These are phyloP conservation scores for Hypsibius dujardini DNA, from an alignment of 1,140 invertebrate genomes.

Conservation along the genomic window DNA sequence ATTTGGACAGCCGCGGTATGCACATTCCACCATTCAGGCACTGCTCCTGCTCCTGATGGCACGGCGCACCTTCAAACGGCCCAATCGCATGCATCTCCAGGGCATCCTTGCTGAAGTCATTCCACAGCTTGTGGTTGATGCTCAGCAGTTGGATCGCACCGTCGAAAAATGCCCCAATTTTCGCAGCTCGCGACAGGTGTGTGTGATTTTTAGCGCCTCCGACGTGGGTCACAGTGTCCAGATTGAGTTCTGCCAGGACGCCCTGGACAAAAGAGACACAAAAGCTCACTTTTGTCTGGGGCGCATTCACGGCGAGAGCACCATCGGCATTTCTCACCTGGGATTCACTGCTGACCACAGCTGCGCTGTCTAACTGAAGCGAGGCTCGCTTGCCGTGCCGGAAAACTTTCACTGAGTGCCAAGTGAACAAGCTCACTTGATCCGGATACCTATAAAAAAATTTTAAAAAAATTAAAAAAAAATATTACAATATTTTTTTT, in stretches of 20 bases:
- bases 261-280: conserved; percentile 38
- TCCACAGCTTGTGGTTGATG: conserved; percentile 50
- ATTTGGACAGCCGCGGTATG: conserved; percentile 49
- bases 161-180: conserved; percentile 52
- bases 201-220: conserved; percentile 51
- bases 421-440: conserved; percentile 44
- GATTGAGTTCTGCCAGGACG: conserved; percentile 58
- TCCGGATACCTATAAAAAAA: conserved; percentile 30
- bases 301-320: no score
- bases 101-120: conserved; percentile 34
- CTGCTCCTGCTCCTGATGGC: conserved; percentile 40
- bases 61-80: conserved; percentile 49
- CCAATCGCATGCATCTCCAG: conserved; percentile 36
- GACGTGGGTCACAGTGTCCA: conserved; percentile 60
- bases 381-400: conserved; percentile 54
- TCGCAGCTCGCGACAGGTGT: conserved; percentile 44
- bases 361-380: conserved; percentile 54
- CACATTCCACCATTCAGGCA: conserved; percentile 58
- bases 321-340: conserved; percentile 24
- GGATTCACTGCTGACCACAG: conserved; percentile 46
- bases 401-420: conserved; percentile 59
- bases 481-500: conserved; percentile 21
- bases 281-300: no score
- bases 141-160: conserved; percentile 66
- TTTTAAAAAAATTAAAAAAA: conserved; percentile 18